A percentile compares a stretch with the other conserved stretches of the same genome.
Evolutionary conservation across 30 jellyfish, hydroid and myxozoan genomes (phyloP).

Genomic region (Clytia hemisphaerica): DNA sequence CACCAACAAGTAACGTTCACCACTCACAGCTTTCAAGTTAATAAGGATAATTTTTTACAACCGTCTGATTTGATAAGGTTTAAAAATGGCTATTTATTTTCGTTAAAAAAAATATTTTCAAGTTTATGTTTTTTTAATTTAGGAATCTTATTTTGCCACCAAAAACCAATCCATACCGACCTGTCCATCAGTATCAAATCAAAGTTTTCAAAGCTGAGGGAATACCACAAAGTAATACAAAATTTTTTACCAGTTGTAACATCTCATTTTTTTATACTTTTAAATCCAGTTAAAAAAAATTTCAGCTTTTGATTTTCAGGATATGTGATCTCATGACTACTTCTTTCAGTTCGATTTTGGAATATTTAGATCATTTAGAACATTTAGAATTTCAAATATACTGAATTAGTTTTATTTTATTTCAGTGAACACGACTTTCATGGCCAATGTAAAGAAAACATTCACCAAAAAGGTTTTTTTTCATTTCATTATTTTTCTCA

Average conservation of each 20-base stretch:
- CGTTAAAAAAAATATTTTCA: neutral
- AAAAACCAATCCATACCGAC: conserved; percentile 70
- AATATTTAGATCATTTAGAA: too few relatives aligned
- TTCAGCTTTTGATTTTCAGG: neutral
- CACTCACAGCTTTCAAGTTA: too few relatives aligned
- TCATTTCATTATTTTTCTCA: too few relatives aligned
- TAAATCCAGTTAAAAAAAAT: neutral
- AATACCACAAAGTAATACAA: conserved; percentile 74
- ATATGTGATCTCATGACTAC: too few relatives aligned
- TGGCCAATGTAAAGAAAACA: conserved; percentile 96
- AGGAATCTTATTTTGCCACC: conserved; percentile 90
- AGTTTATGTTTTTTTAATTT: neutral
- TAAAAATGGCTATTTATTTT: neutral
- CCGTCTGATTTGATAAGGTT: too few relatives aligned
- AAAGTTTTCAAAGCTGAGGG: conserved; percentile 88
- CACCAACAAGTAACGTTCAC: too few relatives aligned
- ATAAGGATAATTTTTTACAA: too few relatives aligned
- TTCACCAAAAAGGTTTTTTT: conserved; percentile 92
- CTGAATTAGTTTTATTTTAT: neutral
- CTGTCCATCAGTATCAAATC: conserved; percentile 78
- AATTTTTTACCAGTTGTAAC: neutral
- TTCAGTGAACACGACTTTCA: conserved; percentile 81
- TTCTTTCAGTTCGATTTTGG: too few relatives aligned
- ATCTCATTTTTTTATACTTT: neutral
- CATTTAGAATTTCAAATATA: too few relatives aligned